phyloP scores from a whole-genome alignment of 1,140 invertebrate genomes.

The Laupala kohalensis region DNA sequence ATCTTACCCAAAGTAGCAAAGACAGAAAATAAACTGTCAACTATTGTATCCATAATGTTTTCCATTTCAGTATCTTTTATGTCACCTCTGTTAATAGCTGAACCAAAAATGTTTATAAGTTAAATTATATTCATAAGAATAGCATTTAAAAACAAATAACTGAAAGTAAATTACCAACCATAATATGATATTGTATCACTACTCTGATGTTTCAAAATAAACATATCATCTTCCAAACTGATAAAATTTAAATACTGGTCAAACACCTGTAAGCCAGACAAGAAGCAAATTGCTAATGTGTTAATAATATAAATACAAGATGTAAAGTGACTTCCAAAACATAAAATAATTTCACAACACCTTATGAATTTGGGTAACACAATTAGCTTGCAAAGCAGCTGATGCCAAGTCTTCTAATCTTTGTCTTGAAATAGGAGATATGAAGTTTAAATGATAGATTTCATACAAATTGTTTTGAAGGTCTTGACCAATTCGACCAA shows the following conservation, averaged over 20 bases:
- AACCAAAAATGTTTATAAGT: conserved; percentile 25
- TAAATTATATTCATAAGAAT: conserved; percentile 3
- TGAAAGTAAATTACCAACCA: conserved; percentile 42
- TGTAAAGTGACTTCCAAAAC: neutral
- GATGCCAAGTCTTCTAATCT: conserved; percentile 92
- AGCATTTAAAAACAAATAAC: neutral
- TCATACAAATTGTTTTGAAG: conserved; percentile 88
- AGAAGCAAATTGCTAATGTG: conserved; percentile 11
- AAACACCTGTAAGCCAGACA: conserved; percentile 48
- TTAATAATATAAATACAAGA: neutral
- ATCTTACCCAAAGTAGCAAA: conserved; percentile 79
- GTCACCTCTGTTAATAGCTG: conserved; percentile 87
- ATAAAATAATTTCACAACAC: conserved; percentile 27
- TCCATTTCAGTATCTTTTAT: conserved; percentile 96
- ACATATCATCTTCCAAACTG: conserved; percentile 94
- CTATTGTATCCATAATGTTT: conserved; percentile 82
- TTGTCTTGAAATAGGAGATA: conserved; percentile 86
- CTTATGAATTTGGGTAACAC: conserved; percentile 83
- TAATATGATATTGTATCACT: conserved; percentile 87
- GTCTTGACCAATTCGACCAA: conserved; percentile 86
- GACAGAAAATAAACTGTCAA: conserved; percentile 92
- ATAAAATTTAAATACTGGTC: conserved; percentile 99
- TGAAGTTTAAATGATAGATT: conserved; percentile 93
- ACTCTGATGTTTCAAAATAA: conserved; percentile 84
- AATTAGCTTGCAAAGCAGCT: conserved; percentile 76